A percentile compares a stretch with the other conserved stretches of the same genome.
Conservation (phyloP, 30 jellyfish, hydroid and myxozoan genomes). For the Pelagia noctiluca region DNA sequence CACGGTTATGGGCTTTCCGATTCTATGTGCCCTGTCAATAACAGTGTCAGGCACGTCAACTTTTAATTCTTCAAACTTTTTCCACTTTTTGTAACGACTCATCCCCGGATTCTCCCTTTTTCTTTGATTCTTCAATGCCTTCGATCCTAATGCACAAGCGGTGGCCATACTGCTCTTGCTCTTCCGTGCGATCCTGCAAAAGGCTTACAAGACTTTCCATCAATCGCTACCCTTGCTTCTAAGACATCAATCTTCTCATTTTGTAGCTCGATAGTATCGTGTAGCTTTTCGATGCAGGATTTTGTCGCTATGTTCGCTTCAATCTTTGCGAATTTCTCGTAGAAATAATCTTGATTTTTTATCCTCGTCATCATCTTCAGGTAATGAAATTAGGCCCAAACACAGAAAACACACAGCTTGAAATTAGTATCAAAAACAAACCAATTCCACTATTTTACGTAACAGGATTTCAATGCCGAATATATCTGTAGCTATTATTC, state of each 20-base stretch:
- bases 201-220: conserved; percentile 49
- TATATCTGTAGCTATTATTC: too few species aligned
- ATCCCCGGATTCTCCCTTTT: conserved; percentile 40
- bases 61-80: conserved; percentile 39
- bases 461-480: too few species aligned
- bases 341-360: conserved; percentile 18
- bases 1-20: conserved; percentile 33
- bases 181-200: conserved; percentile 41
- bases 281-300: conserved; percentile 37
- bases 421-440: too few species aligned
- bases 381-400: too few species aligned
- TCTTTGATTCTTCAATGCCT: conserved; percentile 39
- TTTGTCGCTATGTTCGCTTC: conserved; percentile 42
- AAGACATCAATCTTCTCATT: conserved; percentile 40
- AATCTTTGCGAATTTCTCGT: conserved; percentile 14
- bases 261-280: conserved; percentile 27
- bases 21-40: too few species aligned
- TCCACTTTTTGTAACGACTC: conserved; percentile 22
- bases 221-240: conserved; percentile 39
- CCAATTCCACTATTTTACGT: too few species aligned
- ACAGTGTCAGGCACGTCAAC: too few species aligned
- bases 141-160: conserved; percentile 38
- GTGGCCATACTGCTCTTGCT: conserved; percentile 51
- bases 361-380: too few species aligned
- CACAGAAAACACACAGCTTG: too few species aligned